phyloP scores from a whole-genome alignment of 2,888 invertebrate species.

The Sicus ferrugineus region DNA sequence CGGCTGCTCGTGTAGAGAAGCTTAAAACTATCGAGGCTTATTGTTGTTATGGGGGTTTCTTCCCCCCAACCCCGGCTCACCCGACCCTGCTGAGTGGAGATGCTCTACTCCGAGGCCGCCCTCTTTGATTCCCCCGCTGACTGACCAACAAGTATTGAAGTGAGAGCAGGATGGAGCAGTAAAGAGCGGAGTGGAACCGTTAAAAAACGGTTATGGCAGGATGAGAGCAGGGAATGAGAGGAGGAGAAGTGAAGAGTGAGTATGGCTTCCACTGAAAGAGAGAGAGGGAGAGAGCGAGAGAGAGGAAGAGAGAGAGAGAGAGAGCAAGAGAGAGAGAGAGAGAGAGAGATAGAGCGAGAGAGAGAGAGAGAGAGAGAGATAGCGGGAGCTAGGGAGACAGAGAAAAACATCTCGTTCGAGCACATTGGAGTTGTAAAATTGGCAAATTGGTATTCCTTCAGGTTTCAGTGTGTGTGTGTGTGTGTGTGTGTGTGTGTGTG shows the following conservation, averaged over 20 bases:
- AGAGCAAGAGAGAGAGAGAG: neutral
- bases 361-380: neutral
- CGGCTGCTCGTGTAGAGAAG: neutral
- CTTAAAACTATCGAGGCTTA: slow-evolving; percentile 8
- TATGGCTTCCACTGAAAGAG: too few relatives aligned
- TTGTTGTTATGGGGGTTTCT: slow-evolving; percentile 12
- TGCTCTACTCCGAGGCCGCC: too few relatives aligned
- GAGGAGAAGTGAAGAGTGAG: neutral
- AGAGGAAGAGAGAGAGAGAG: neutral
- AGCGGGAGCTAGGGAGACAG: neutral
- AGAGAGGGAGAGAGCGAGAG: neutral
- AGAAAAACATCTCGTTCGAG: neutral
- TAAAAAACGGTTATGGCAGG: neutral
- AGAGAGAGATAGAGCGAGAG: neutral
- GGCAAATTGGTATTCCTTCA: slow-evolving; percentile 23
- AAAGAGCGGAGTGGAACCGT: too few relatives aligned
- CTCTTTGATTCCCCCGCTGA: too few relatives aligned
- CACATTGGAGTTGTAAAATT: slow-evolving; percentile 19
- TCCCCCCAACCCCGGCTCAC: too few relatives aligned
- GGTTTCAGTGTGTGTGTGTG: neutral
- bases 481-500: slow-evolving; percentile 1
- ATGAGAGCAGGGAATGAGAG: neutral
- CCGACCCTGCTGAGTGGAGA: too few relatives aligned
- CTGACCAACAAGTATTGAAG: too few relatives aligned
- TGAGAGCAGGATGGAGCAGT: too few relatives aligned